Base-by-base conservation (phyloP, 1,140 invertebrate genomes). In the Copidosoma floridanum region DNA sequence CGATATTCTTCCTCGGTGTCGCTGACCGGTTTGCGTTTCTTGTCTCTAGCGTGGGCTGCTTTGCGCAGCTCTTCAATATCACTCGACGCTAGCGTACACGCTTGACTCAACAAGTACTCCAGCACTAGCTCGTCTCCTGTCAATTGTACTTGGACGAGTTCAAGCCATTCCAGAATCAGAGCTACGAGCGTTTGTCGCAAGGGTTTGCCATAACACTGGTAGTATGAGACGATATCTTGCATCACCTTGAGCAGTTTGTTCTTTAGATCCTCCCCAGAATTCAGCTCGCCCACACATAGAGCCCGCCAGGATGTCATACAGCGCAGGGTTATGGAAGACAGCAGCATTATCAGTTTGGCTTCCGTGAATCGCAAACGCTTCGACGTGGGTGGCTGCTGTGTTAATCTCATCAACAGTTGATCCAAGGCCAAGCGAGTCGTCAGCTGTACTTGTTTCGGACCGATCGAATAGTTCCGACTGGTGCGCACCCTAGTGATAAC, bases 401-500 rank as follows among this genome's bases (percentile, higher is more conserved):
- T 76, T 16, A 81, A 58, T 23, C 72, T 71, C 8, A 65, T 60
- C 2, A 77, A 52, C 6, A 79, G 54, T 4, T 72, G 73, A 10
- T 76, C 63, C 10, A 81, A 46, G 0, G 72, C 71, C 5, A 73
- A 56, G 48, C 67, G 68, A 0, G 71, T 78, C 29, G 77, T 73
- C 0, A 73, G 50, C 14, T 72, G 70, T 1, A 72, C 69, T 26
- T 78, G 75, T 0, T 65, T 55, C 8, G 70, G 60, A 7, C 58
- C 54, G 4, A 78, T 61, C 0, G 65, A 53, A 57, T 73, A 71
- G 29, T 70, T 70, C 12, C 68, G 72, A 0, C 64, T 43, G 1
- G 75, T 73, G 26, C 76, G 74, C 7, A 73, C 70, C n/a, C 79
- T 75, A 0, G 78, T 81, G 0, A 81, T 57, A n/a, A 74, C 71